Percentiles rank a stretch among this genome's conserved stretches.
These are phyloP conservation scores for Corythucha ciliata DNA, from an alignment of 2,888 invertebrate genomes.

Conservation along the genomic window DNA sequence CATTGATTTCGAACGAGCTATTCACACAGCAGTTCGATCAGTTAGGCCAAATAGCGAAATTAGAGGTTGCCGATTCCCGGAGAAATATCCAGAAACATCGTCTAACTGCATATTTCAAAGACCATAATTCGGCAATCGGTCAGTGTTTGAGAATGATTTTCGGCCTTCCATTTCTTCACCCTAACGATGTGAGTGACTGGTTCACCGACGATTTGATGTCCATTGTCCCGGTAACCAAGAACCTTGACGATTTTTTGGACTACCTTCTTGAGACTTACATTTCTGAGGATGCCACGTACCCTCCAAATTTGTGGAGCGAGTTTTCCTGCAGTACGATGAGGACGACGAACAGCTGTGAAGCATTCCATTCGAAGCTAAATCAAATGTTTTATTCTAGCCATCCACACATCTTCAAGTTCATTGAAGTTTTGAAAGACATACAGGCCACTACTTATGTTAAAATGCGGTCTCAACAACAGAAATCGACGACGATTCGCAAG, in stretches of 20 bases:
- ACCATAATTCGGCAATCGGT: slow-evolving; percentile 2
- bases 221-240: background rate
- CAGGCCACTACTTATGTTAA: background rate
- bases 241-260: background rate
- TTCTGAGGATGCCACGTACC: slow-evolving; percentile 1
- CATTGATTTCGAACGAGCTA: too few species aligned
- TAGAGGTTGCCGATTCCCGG: too few species aligned
- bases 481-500: background rate
- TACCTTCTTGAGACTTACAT: background rate
- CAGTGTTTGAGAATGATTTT: slow-evolving; percentile 8
- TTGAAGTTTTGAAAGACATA: slow-evolving; percentile 5
- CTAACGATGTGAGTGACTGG: background rate
- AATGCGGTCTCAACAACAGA: slow-evolving; percentile 1
- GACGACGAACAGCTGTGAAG: slow-evolving; percentile 4
- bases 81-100: too few species aligned
- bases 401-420: slow-evolving; percentile 11
- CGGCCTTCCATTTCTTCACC: slow-evolving; percentile 6
- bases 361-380: background rate
- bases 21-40: too few species aligned
- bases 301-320: slow-evolving; percentile 6
- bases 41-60: too few species aligned
- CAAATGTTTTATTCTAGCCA: too few species aligned
- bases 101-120: too few species aligned
- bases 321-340: slow-evolving; percentile 1
- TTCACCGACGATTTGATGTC: background rate